phyloP scores from a whole-genome alignment of 2,113 vertebrate species.

The Mormyrus iriodes region DNA sequence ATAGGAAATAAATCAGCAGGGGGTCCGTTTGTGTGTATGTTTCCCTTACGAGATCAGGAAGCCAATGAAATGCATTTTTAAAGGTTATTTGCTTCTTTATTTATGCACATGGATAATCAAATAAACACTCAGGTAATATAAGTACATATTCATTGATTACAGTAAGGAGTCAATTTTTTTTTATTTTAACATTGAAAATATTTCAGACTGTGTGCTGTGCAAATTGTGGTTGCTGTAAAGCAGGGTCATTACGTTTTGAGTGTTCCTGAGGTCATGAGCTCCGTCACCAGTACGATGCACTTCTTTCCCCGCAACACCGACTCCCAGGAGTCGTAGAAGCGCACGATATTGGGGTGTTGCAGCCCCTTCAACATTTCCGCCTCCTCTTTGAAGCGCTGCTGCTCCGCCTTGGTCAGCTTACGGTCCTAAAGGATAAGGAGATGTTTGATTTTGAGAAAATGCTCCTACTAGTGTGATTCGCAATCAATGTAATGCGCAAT shows the following conservation, averaged over 20 bases:
- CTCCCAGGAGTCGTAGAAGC: conserved; percentile 94
- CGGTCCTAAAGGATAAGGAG: conserved; percentile 66
- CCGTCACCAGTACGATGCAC: conserved; percentile 88
- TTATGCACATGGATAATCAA: background rate
- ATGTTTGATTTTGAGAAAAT: background rate
- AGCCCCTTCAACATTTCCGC: conserved; percentile 91
- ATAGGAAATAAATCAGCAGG: background rate
- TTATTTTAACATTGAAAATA: background rate
- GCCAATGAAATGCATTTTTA: background rate
- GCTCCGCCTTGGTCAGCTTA: conserved; percentile 84
- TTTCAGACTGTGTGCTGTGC: background rate
- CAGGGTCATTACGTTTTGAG: conserved; percentile 74
- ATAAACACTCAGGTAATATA: background rate
- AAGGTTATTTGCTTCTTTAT: background rate
- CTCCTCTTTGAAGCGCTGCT: conserved; percentile 89
- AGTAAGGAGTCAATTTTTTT: background rate
- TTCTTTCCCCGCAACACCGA: conserved; percentile 82
- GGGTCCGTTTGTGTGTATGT: background rate
- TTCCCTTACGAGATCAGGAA: background rate
- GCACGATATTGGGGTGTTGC: conserved; percentile 91
- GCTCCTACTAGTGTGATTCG: background rate
- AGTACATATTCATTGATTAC: background rate
- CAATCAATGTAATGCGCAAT: background rate
- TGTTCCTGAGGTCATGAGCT: conserved; percentile 92
- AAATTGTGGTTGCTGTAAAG: background rate